phyloP scores from a whole-genome alignment of 2,113 vertebrate genomes.

The Dolichallabes microphthalmus region DNA sequence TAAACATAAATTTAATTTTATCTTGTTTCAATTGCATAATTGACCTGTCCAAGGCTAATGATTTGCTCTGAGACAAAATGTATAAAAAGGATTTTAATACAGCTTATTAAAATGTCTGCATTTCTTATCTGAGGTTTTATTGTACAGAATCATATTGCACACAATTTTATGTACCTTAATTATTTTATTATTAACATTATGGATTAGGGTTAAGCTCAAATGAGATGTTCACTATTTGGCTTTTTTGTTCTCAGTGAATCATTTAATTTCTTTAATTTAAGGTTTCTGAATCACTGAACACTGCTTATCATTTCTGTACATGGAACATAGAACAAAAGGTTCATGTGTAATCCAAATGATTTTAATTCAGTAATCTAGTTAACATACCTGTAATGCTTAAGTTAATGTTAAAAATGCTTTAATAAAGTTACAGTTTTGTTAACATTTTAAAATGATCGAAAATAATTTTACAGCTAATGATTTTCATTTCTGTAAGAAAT shows the following conservation, averaged over 20 bases:
- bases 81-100: neutral
- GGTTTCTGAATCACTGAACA: conserved; percentile 41
- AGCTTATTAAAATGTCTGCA: neutral
- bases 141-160: conserved; percentile 2
- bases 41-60: neutral
- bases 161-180: conserved; percentile 20
- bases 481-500: neutral
- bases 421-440: neutral
- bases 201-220: conserved; percentile 31
- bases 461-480: neutral
- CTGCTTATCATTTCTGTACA: conserved; percentile 29
- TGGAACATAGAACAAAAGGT: conserved; percentile 36
- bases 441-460: neutral
- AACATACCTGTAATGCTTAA: neutral
- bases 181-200: conserved; percentile 37
- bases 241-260: conserved; percentile 21
- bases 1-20: neutral
- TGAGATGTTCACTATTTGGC: conserved; percentile 28
- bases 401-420: neutral
- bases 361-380: conserved; percentile 19
- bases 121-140: neutral
- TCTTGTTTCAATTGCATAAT: neutral
- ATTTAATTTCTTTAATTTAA: conserved; percentile 23
- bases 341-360: conserved; percentile 13
- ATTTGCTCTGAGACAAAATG: neutral